Evolutionary conservation across 2,797 vertebrate species (phyloP).

Genomic region (Acanthis flammea): DNA sequence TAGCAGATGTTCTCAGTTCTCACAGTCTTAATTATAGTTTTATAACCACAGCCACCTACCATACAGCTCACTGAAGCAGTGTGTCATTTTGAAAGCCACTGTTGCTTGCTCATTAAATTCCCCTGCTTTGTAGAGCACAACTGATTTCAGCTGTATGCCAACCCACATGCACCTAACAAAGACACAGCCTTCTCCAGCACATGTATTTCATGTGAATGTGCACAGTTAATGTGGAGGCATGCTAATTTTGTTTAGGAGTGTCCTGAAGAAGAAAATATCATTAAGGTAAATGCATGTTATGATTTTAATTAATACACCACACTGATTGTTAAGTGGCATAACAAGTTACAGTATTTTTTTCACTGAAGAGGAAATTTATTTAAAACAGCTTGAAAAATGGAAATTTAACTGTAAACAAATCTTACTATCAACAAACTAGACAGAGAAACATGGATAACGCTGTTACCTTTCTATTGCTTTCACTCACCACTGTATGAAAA

Average conservation of each 20-base stretch:
- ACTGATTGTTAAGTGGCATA: not conserved
- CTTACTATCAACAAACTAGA: not conserved
- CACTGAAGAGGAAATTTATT: not conserved
- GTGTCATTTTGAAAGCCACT: not conserved
- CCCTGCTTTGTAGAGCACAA: not conserved
- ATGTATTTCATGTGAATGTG: not conserved
- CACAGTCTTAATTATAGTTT: not conserved
- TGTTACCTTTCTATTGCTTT: not conserved
- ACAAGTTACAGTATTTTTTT: not conserved
- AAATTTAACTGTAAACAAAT: not conserved
- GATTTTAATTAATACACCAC: not conserved
- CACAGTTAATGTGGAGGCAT: not conserved
- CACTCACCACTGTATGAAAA: not conserved
- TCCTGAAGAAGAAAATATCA: not conserved
- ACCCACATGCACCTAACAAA: not conserved
- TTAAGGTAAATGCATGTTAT: not conserved
- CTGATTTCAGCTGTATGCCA: not conserved
- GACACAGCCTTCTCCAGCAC: not conserved
- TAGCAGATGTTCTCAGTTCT: constrained; percentile 23
- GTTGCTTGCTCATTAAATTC: not conserved
- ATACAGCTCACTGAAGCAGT: not conserved
- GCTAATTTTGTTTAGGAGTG: not conserved
- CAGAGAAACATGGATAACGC: not conserved
- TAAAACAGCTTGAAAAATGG: not conserved
- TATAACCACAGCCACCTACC: not conserved